Evolutionary conservation across 1,140 invertebrate species (phyloP).

Genomic region (Camponotus floridanus): DNA sequence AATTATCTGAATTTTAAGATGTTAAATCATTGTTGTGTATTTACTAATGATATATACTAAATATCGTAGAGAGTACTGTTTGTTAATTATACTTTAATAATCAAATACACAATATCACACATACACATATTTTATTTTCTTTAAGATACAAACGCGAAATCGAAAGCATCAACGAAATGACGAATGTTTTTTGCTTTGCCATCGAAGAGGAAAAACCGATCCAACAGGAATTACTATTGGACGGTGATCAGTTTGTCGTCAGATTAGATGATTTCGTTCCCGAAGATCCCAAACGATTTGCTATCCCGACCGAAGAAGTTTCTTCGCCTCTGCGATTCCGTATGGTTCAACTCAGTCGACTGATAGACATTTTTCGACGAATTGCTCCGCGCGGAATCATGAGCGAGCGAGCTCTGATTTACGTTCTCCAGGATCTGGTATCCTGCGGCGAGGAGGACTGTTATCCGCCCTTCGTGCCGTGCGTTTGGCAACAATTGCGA

Average conservation of each 20-base stretch:
- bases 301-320: constrained; percentile 70
- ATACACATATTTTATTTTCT: neutral
- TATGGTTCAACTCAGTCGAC: constrained; percentile 84
- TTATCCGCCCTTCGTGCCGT: constrained; percentile 84
- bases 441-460: constrained; percentile 84
- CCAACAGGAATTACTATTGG: constrained; percentile 84
- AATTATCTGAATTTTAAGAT: constrained; percentile 1
- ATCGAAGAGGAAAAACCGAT: constrained; percentile 86
- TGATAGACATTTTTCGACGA: constrained; percentile 85
- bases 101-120: neutral
- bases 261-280: constrained; percentile 81
- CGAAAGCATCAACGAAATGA: constrained; percentile 86
- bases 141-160: constrained; percentile 86
- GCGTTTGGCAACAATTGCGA: constrained; percentile 86
- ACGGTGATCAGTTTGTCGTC: constrained; percentile 84
- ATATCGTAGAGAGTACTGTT: neutral
- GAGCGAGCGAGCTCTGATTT: constrained; percentile 86
- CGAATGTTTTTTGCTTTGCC: constrained; percentile 86
- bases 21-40: neutral
- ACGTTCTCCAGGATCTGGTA: constrained; percentile 87
- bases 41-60: too few relatives aligned
- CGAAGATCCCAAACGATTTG: constrained; percentile 62
- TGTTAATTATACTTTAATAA: constrained; percentile 14
- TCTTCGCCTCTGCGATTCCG: constrained; percentile 82
- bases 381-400: constrained; percentile 86